Base-by-base conservation (phyloP, 2,888 invertebrate genomes). In the Drosophila glabriapex region DNA sequence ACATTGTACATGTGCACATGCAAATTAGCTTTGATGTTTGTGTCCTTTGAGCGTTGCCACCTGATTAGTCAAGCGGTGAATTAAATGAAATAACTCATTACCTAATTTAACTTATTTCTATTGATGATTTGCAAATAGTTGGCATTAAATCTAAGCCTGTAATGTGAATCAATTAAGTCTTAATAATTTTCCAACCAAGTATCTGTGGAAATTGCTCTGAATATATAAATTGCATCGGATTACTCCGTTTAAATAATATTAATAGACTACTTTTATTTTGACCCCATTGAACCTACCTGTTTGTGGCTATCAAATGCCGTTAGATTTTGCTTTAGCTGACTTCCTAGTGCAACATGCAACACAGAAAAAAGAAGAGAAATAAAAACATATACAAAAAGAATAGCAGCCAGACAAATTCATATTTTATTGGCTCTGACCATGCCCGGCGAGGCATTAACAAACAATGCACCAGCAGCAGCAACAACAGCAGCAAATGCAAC, bases 381-480 rank as follows among this genome's bases (percentile, higher is more conserved):
- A 56, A 31, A 31, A 41, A 35, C 29, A 61, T 25, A 39, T 61
- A 10, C 19, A 29, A 49, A 37, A 64, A 55, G 66, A 68, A 75
- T 49, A 68, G 58, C 66, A 73, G 61, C 46, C 76, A 90, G 85
- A 85, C 85, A 85, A 85, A 87, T 87, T 87, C 91, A 90, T 87
- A 87, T 90, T 87, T 90, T 89, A 87, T 90, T 90, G 89, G 85
- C 80, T 78, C 83, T 73, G 89, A 73, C 85, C 91, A 65, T 71
- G 81, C 61, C 78, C 81, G 83, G 66, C 66, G 63, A 76, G 68
- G 80, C 86, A 91, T 91, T 87, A 88, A 85, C 90, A 87, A 87
- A 87, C 87, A 90, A 87, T 90, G 78, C 84, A 53, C 37, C 76
- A 64, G 64, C 72, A 70, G 22, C 28, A 56, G 22, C 16, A 33